Evolutionary conservation across 1,140 invertebrate genomes (phyloP).

Genomic region (Anastrepha obliqua): DNA sequence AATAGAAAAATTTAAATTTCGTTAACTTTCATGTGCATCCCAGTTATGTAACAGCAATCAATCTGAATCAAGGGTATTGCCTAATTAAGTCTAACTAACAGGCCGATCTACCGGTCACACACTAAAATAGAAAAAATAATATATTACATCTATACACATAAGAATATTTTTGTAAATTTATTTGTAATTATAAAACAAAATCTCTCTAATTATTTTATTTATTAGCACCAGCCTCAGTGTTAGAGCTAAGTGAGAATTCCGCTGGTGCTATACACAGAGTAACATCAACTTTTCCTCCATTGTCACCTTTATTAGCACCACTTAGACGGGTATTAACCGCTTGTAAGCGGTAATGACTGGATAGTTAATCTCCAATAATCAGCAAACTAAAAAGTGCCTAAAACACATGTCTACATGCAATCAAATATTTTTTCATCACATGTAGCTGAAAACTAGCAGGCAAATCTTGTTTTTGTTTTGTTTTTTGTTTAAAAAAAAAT

Average conservation of each 20-base stretch:
- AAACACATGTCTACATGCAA: constrained; percentile 2
- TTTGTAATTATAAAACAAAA: too few relatives aligned
- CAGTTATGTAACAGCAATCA: too few relatives aligned
- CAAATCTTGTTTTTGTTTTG: background rate
- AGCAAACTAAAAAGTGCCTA: background rate
- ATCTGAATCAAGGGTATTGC: too few relatives aligned
- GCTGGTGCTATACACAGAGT: background rate
- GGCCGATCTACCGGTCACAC: too few relatives aligned
- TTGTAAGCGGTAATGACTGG: constrained; percentile 16
- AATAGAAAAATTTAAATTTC: too few relatives aligned
- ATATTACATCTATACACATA: too few relatives aligned
- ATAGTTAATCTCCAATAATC: constrained; percentile 20
- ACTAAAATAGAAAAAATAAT: too few relatives aligned
- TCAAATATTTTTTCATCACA: background rate
- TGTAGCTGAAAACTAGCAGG: background rate
- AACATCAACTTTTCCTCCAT: background rate
- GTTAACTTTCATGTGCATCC: too few relatives aligned
- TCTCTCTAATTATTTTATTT: too few relatives aligned
- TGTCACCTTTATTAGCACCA: constrained; percentile 16
- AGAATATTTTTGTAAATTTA: too few relatives aligned
- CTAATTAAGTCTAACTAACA: too few relatives aligned
- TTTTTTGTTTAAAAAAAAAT: background rate
- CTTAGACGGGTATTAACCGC: constrained; percentile 44
- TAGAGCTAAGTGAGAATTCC: background rate
- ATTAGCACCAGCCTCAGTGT: background rate